Percentiles rank a stretch among this genome's conserved stretches.
phyloP scores from a whole-genome alignment of 2,113 vertebrate genomes.

The Pitta sordida region DNA sequence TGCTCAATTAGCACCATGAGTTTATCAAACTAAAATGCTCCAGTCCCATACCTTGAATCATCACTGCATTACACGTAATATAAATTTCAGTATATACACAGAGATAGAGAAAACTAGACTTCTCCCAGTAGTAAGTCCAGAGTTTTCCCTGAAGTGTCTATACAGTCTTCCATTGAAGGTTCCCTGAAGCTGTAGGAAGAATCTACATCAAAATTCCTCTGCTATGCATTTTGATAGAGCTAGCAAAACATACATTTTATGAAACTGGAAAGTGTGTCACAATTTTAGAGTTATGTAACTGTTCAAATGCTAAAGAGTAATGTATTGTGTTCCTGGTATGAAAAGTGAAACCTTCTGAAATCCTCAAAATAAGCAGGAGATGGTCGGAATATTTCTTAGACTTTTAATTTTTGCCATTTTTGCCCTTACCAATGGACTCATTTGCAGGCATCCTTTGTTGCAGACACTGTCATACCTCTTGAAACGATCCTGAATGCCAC shows the following conservation, averaged over 20 bases:
- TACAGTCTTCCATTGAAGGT: background rate
- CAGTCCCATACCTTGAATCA: background rate
- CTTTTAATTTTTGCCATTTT: background rate
- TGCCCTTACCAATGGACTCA: fast-evolving
- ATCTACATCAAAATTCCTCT: background rate
- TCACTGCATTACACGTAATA: background rate
- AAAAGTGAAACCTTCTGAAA: background rate
- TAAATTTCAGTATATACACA: background rate
- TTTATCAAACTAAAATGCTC: background rate
- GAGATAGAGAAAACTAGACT: background rate
- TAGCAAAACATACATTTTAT: background rate
- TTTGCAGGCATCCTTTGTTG: background rate
- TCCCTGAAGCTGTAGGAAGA: background rate
- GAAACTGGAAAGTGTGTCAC: background rate
- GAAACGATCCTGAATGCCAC: background rate
- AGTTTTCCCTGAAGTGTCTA: background rate
- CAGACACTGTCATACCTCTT: background rate
- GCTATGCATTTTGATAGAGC: background rate
- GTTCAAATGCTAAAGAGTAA: background rate
- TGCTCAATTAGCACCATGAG: background rate
- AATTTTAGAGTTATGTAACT: background rate
- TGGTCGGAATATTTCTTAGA: background rate
- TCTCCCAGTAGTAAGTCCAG: background rate
- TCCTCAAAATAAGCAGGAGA: background rate
- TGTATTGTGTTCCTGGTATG: background rate